phyloP scores from a whole-genome alignment of 2,888 invertebrate genomes.

The Tetragonisca angustula region DNA sequence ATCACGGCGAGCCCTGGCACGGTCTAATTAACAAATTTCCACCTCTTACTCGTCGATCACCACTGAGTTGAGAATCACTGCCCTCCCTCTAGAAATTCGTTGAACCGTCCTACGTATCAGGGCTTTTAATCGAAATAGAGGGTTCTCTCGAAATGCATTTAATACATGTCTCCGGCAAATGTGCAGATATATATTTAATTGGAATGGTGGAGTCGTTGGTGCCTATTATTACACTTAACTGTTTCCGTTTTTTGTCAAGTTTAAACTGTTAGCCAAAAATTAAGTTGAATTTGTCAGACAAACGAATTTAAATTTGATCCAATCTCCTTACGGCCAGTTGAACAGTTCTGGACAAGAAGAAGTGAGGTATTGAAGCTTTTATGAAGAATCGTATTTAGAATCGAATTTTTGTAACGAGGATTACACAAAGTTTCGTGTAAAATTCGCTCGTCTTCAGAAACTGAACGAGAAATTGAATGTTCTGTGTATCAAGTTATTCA shows the following conservation, averaged over 20 bases:
- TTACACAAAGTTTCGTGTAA: background rate
- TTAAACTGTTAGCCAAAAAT: no score
- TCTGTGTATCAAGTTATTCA: no score
- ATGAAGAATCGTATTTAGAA: no score
- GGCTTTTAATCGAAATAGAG: background rate
- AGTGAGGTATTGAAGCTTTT: no score
- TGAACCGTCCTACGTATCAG: background rate
- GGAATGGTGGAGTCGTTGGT: background rate
- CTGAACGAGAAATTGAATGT: no score
- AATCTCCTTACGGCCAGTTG: background rate
- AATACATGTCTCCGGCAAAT: background rate
- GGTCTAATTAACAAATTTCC: slow-evolving; percentile 62
- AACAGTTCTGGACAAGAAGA: background rate
- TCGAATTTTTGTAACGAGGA: no score
- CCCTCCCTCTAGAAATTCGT: background rate
- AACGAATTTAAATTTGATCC: background rate
- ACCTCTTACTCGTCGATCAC: background rate
- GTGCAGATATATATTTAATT: background rate
- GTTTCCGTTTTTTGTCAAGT: background rate
- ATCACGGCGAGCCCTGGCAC: slow-evolving; percentile 37
- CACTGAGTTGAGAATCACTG: slow-evolving; percentile 46
- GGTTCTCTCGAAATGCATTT: background rate
- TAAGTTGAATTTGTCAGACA: no score
- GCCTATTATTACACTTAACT: background rate
- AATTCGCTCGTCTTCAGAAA: background rate